phyloP scores from a whole-genome alignment of 2,113 vertebrate species.

The Tychaedon coryphoeus region DNA sequence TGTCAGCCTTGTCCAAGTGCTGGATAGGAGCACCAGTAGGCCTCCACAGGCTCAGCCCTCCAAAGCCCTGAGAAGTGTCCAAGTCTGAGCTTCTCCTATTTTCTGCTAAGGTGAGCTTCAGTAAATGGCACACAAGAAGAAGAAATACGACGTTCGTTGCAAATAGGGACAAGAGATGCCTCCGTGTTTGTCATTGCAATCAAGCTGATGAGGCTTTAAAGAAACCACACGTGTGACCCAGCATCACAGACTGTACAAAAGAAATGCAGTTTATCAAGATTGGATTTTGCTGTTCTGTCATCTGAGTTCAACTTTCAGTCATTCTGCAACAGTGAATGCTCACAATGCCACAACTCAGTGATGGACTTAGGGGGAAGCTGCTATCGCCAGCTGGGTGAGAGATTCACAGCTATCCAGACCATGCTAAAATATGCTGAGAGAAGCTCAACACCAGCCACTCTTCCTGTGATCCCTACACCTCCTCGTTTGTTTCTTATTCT shows the following conservation, averaged over 20 bases:
- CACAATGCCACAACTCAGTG: neutral
- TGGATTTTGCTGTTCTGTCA: neutral
- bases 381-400: neutral
- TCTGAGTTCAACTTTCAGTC: neutral
- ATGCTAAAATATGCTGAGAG: conserved; percentile 30
- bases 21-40: neutral
- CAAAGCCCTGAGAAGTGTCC: neutral
- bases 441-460: neutral
- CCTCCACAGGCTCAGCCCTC: neutral
- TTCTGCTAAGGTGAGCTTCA: neutral
- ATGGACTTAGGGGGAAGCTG: neutral
- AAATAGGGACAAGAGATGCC: neutral
- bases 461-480: neutral
- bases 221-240: neutral
- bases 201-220: neutral
- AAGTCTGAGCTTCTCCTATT: neutral
- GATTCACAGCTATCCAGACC: conserved; percentile 22
- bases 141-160: neutral
- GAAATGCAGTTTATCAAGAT: neutral
- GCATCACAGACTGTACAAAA: neutral
- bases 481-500: neutral
- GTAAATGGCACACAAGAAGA: neutral
- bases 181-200: neutral
- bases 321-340: neutral
- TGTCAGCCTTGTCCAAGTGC: neutral